Conservation (phyloP, 2,797 vertebrate genomes). For the Zalophus californianus region DNA sequence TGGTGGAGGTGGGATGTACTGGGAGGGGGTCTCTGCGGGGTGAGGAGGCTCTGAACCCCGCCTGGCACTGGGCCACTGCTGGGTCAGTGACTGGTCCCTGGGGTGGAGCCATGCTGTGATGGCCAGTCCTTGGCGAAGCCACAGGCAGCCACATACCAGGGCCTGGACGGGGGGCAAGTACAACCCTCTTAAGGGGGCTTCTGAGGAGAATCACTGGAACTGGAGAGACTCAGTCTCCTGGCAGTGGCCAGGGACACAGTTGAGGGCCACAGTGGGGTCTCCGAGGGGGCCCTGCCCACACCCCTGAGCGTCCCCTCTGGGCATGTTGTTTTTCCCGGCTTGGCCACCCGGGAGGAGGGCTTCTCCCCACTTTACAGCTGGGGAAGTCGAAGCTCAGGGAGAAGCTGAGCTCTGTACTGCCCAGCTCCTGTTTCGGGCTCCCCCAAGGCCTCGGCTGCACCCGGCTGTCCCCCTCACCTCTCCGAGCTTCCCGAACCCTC, state of each 20-base stretch:
- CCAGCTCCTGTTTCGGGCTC: background rate
- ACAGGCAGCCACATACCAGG: rapidly evolving
- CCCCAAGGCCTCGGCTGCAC: background rate
- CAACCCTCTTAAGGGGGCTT: background rate
- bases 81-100: background rate
- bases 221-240: background rate
- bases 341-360: background rate
- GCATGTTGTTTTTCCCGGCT: background rate
- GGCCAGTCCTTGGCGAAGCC: background rate
- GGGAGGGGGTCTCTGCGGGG: too few relatives aligned
- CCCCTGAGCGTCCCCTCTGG: rapidly evolving
- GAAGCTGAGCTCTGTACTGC: background rate
- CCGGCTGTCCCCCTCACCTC: rapidly evolving
- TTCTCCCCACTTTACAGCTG: background rate
- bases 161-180: background rate
- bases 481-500: background rate
- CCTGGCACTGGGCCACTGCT: rapidly evolving
- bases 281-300: rapidly evolving
- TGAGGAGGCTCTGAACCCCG: background rate
- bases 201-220: background rate
- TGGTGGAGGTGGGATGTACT: background rate
- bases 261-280: background rate
- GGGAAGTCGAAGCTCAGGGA: background rate
- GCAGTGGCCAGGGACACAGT: background rate
- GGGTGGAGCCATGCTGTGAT: rapidly evolving